Conservation (phyloP, 2,797 vertebrate genomes). For the Acrossocheilus fasciatus region DNA sequence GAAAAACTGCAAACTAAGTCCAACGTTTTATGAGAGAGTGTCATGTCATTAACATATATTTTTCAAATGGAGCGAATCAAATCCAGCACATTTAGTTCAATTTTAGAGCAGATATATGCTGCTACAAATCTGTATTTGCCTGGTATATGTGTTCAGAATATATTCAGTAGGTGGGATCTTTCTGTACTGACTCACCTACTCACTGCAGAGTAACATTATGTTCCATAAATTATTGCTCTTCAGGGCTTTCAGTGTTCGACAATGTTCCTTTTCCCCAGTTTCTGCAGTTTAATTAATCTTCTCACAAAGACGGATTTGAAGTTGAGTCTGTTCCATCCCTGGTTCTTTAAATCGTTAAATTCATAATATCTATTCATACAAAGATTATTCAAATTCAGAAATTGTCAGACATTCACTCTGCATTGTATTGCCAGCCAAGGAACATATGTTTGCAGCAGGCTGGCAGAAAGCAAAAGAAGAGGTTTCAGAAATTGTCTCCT, state of each 20-base stretch:
- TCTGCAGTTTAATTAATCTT: slow-evolving; percentile 40
- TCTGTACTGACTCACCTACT: slow-evolving; percentile 9
- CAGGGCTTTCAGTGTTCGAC: neutral
- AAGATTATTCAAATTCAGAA: slow-evolving; percentile 47
- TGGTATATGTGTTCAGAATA: slow-evolving; percentile 1
- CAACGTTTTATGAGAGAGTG: neutral
- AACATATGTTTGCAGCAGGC: slow-evolving; percentile 42
- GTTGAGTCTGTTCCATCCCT: slow-evolving; percentile 14
- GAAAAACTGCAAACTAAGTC: neutral
- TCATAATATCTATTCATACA: slow-evolving; percentile 39
- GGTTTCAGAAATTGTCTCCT: slow-evolving; percentile 72
- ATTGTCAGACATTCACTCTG: slow-evolving; percentile 19
- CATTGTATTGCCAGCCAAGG: slow-evolving; percentile 36
- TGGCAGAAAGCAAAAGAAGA: slow-evolving; percentile 37
- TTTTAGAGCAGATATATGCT: neutral
- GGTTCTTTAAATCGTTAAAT: slow-evolving; percentile 32
- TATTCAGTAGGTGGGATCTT: slow-evolving; percentile 12
- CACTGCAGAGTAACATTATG: slow-evolving; percentile 22
- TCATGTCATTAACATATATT: neutral
- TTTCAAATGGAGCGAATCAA: neutral
- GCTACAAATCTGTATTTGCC: slow-evolving; percentile 2
- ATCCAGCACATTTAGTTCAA: slow-evolving; percentile 15
- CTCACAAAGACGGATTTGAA: slow-evolving; percentile 27
- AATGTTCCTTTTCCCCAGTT: slow-evolving; percentile 1
- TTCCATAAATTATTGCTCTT: slow-evolving; percentile 35